Evolutionary conservation across 2,888 invertebrate species (phyloP).

Genomic region (Ormyrus nitidulus): DNA sequence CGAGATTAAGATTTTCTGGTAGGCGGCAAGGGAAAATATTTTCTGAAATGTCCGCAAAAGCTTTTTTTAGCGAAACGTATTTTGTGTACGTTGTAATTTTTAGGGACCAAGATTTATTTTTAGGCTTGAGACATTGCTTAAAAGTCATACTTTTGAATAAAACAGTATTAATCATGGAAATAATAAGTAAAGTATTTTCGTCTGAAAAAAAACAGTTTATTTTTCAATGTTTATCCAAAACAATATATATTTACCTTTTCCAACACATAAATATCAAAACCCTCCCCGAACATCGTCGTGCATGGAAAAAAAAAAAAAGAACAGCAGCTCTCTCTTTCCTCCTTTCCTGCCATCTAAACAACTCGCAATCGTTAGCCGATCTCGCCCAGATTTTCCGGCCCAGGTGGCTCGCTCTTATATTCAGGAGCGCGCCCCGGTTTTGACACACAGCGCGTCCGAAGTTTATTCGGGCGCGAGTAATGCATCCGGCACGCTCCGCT

Average conservation of each 20-base stretch:
- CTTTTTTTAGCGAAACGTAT: neutral
- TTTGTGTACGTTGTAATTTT: neutral
- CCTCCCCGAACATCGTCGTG: neutral
- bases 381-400: constrained; percentile 34
- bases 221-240: too few species aligned
- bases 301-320: neutral
- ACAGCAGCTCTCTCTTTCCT: neutral
- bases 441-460: constrained; percentile 60
- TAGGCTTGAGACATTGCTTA: neutral
- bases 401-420: constrained; percentile 5
- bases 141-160: neutral
- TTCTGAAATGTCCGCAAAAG: neutral
- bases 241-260: neutral
- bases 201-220: too few species aligned
- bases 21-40: neutral
- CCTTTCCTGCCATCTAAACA: neutral
- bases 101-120: neutral
- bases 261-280: neutral
- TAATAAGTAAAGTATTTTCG: too few species aligned
- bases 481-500: constrained; percentile 68
- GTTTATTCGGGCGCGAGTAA: constrained; percentile 65
- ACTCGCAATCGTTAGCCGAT: neutral
- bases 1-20: neutral
- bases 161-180: too few species aligned
- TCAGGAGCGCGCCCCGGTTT: constrained; percentile 45